Conservation (phyloP, 2,888 invertebrate species). For the Digitonthophagus gazella region DNA sequence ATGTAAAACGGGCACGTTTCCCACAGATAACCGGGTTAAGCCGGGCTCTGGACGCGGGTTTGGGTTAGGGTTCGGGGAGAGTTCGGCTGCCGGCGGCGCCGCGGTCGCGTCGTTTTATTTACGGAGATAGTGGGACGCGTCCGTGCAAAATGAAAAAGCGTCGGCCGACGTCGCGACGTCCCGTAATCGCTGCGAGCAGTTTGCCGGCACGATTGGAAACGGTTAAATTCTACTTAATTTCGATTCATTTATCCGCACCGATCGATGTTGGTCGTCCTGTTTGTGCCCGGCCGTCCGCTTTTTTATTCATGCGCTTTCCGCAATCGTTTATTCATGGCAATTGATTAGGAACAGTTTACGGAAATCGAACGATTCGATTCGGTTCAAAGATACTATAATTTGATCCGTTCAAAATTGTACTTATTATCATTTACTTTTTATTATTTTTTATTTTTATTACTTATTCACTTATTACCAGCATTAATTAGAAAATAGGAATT, state of each 20-base stretch:
- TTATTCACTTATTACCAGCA: no score
- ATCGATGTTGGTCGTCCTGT: not conserved
- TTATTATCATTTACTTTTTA: no score
- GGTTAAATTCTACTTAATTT: not conserved
- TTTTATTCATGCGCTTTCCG: not conserved
- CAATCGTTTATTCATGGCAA: not conserved
- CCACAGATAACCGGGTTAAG: conserved; percentile 25
- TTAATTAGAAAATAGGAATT: no score
- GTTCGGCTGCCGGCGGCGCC: not conserved
- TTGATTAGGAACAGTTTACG: no score
- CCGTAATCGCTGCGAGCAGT: conserved; percentile 9
- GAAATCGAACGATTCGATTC: no score
- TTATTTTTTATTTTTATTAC: no score
- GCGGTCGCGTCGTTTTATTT: not conserved
- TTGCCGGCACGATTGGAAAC: conserved; percentile 11
- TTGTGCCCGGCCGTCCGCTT: not conserved
- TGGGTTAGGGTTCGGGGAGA: not conserved
- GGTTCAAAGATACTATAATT: no score
- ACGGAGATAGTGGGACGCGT: not conserved
- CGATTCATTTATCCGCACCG: not conserved
- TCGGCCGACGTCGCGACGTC: not conserved
- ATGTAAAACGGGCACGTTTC: conserved; percentile 24
- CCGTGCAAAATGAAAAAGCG: not conserved
- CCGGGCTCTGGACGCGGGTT: not conserved
- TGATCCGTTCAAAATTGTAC: no score